Conservation (phyloP, 2,888 invertebrate genomes). For the Drosophila maculinotata region DNA sequence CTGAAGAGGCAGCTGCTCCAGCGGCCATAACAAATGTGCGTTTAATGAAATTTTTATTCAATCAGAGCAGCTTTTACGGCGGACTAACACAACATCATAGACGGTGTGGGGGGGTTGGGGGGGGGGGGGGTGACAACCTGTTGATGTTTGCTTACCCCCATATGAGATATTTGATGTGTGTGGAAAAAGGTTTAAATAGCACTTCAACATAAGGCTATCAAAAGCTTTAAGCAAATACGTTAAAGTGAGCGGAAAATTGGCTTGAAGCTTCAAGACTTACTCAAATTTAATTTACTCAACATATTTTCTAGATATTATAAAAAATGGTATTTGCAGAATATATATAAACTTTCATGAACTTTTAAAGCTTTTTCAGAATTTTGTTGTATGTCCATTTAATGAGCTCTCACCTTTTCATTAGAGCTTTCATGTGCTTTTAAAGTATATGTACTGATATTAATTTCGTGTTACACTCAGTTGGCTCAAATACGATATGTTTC, state of each 20-base stretch:
- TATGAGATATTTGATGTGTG: conserved; percentile 12
- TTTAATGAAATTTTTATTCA: conserved; percentile 79
- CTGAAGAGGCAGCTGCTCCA: conserved; percentile 32
- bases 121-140: conserved; percentile 36
- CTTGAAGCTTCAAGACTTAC: background rate
- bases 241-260: conserved; percentile 1
- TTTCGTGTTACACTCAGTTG: too few species aligned
- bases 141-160: conserved; percentile 22
- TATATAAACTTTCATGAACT: too few species aligned
- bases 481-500: background rate
- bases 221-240: background rate
- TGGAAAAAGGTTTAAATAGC: background rate
- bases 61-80: conserved; percentile 56
- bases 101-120: background rate
- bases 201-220: background rate
- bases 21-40: conserved; percentile 61
- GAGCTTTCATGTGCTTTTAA: background rate
- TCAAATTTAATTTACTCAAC: background rate
- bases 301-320: too few species aligned
- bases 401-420: too few species aligned
- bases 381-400: too few species aligned
- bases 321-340: too few species aligned
- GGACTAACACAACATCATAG: conserved; percentile 7
- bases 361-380: too few species aligned
- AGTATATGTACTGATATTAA: background rate